A percentile compares a stretch with the other conserved stretches of the same genome.
These are phyloP conservation scores for Metellina segmentata DNA, from an alignment of 2,888 invertebrate species.

Conservation along the genomic window DNA sequence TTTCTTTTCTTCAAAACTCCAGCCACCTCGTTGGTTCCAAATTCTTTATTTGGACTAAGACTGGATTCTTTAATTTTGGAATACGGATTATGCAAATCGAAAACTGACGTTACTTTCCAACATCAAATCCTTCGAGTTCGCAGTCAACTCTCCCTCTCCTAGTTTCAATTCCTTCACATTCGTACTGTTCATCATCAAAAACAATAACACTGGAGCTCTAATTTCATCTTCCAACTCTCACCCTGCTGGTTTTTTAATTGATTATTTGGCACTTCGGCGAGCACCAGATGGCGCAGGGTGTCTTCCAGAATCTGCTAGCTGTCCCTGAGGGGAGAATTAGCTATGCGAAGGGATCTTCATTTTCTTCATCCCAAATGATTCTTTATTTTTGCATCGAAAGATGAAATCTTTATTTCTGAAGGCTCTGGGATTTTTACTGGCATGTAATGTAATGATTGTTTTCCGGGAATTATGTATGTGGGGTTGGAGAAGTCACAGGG, in stretches of 20 bases:
- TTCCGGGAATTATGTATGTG: constrained; percentile 39
- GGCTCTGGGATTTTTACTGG: constrained; percentile 11
- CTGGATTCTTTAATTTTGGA: too few species aligned
- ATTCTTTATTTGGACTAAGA: too few species aligned
- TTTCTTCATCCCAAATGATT: constrained; percentile 22
- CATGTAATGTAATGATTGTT: constrained; percentile 47
- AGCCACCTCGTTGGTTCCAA: too few species aligned
- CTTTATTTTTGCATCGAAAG: constrained; percentile 45
- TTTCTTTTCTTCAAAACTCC: too few species aligned
- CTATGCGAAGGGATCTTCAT: not conserved
- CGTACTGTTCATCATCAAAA: too few species aligned
- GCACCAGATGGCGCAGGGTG: constrained; percentile 64
- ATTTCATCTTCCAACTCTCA: not conserved
- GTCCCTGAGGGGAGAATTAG: constrained; percentile 28
- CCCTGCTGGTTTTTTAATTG: constrained; percentile 26
- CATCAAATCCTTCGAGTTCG: too few species aligned
- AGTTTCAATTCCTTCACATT: too few species aligned
- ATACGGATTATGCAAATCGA: too few species aligned
- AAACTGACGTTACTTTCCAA: too few species aligned
- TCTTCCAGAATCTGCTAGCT: constrained; percentile 7
- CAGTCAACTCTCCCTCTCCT: too few species aligned
- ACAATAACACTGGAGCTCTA: too few species aligned
- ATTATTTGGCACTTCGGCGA: constrained; percentile 20
- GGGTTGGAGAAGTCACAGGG: constrained; percentile 12
- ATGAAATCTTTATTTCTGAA: constrained; percentile 35